These are phyloP conservation scores for Cassiopea xamachana DNA, from an alignment of 30 jellyfish, hydroid and myxozoan genomes.

Conservation along the genomic window DNA sequence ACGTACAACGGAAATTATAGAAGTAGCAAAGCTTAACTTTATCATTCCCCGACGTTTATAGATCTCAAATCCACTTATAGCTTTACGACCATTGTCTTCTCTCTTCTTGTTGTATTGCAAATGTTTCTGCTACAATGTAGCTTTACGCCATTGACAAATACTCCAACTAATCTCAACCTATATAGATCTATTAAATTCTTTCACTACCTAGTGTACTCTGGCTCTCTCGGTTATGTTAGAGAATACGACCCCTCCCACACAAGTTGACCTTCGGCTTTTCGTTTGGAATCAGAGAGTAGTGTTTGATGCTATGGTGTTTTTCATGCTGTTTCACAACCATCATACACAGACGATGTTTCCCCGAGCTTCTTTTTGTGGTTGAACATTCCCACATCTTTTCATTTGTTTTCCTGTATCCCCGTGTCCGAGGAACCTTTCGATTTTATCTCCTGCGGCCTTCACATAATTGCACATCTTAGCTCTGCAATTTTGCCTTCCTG, in stretches of 20 bases:
- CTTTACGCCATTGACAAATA: not conserved
- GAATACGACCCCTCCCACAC: conserved; percentile 24
- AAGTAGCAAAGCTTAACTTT: not conserved
- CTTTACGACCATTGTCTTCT: not conserved
- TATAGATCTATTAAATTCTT: not conserved
- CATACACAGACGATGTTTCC: not conserved
- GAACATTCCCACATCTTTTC: not conserved
- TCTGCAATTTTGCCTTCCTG: not conserved
- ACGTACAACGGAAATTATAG: not conserved
- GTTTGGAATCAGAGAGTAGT: conserved; percentile 8
- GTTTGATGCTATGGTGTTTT: not conserved
- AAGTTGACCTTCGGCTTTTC: conserved; percentile 33
- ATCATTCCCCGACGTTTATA: not conserved
- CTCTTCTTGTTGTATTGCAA: not conserved
- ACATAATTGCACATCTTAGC: not conserved
- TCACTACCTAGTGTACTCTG: conserved; percentile 3
- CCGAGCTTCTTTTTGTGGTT: not conserved
- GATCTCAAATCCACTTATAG: not conserved
- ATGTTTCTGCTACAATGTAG: not conserved
- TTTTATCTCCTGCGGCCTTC: conserved; percentile 6
- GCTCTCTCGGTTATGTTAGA: conserved; percentile 16
- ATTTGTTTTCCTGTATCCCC: not conserved
- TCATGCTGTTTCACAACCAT: not conserved
- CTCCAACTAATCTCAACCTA: not conserved
- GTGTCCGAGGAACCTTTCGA: not conserved